Evolutionary conservation across 2,888 invertebrate species (phyloP).

Genomic region (Taenaris catops): DNA sequence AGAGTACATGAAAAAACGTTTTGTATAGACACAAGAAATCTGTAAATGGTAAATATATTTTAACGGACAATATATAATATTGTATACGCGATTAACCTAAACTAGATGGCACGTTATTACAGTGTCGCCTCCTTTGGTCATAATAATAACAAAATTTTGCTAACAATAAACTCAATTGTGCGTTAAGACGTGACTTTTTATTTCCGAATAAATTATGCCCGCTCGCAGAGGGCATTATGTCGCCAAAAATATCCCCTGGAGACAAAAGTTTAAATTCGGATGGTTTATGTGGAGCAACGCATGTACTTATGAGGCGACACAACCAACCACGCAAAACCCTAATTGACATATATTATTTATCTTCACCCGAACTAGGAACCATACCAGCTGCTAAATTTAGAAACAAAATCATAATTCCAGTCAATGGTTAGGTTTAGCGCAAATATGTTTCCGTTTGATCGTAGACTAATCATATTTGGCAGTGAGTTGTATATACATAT

Average conservation of each 20-base stretch:
- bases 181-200: constrained; percentile 51
- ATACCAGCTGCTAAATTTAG: constrained; percentile 80
- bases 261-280: constrained; percentile 22
- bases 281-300: constrained; percentile 26
- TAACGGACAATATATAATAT: constrained; percentile 81
- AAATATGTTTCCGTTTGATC: constrained; percentile 20
- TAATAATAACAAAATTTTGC: constrained; percentile 48
- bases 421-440: constrained; percentile 33
- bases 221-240: constrained; percentile 25
- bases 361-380: constrained; percentile 80
- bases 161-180: constrained; percentile 70
- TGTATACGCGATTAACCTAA: constrained; percentile 81
- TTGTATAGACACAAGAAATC: constrained; percentile 80
- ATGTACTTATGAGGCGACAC: constrained; percentile 61
- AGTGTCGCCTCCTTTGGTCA: constrained; percentile 77
- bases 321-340: constrained; percentile 74
- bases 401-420: constrained; percentile 53
- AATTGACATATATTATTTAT: constrained; percentile 76
- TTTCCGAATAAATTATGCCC: constrained; percentile 33
- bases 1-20: constrained; percentile 79
- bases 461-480: constrained; percentile 27
- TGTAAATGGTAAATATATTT: constrained; percentile 81
- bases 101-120: constrained; percentile 79
- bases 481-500: too few relatives aligned
- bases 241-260: constrained; percentile 35